Base-by-base conservation (phyloP, 1,140 invertebrate species). In the Halesus radiatus region DNA sequence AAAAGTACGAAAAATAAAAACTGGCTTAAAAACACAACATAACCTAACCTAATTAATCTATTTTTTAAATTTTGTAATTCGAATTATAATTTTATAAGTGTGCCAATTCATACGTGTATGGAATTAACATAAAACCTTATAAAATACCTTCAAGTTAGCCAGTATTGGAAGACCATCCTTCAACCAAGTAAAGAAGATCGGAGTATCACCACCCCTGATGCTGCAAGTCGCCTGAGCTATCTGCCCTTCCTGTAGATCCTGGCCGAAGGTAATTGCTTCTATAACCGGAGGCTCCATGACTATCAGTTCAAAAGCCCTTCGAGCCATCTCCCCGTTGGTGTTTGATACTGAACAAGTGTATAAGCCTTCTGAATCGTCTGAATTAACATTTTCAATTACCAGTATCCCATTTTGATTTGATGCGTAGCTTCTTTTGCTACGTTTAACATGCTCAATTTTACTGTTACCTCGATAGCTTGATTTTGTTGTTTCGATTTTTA, bases 151-250 rank as follows among this genome's bases (percentile, higher is more conserved):
- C 54, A 94, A 89, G 78, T 90, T 92, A 37, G 92, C 90, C 10
- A 92, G 91, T 50, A 96, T 90, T 15, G 93, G 92, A 80, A 92
- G 90, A 0, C 94, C 95, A 86, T 97, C 95, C 86, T 97, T 97
- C 18, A 94, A 90, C 97, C 97, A 98, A 6, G 92, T 92, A 84
- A 98, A 96, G 85, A 93, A 93, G 74, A 98, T 95, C 3, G 96
- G 96, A 78, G 96, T 93, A 90, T 98, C 96, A 15, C 97, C 97
- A 76, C 95, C 95, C 79, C 94, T 95, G n/a, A 98, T 94, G 74
- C 94, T 95, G 88, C 97, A 98, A 6, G 96, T 95, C 13, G 97
- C 93, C 86, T 96, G 95, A 0, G 96, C 95, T 73, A 96, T 91
- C 85, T 96, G 95, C 8, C 96, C 96, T 90, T 97, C 95, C 87